Evolutionary conservation across 2,113 vertebrate genomes (phyloP).

Genomic region (Progne subis): DNA sequence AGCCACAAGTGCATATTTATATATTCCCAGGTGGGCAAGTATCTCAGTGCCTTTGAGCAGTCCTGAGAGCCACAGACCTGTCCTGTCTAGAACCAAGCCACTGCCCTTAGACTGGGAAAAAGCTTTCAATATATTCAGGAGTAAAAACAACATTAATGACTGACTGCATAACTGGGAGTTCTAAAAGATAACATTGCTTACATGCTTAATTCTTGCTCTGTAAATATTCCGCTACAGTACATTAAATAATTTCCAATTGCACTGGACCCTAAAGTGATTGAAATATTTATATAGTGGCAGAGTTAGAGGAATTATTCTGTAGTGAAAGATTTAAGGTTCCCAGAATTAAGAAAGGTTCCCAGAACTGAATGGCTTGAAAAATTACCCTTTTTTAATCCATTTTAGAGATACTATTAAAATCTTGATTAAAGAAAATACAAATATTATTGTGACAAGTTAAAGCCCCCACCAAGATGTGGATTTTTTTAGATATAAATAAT

Average conservation of each 20-base stretch:
- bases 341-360: constrained; percentile 30
- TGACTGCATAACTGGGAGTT: background rate
- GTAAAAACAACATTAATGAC: background rate
- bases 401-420: constrained; percentile 1
- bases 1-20: background rate
- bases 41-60: background rate
- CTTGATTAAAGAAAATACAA: background rate
- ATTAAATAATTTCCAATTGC: constrained; percentile 58
- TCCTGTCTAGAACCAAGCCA: background rate
- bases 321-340: constrained; percentile 39
- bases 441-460: background rate
- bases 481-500: background rate
- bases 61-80: background rate
- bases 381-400: background rate
- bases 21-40: background rate
- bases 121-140: background rate
- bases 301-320: constrained; percentile 34
- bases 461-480: background rate
- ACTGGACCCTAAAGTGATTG: constrained; percentile 50
- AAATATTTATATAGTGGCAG: constrained; percentile 37
- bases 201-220: background rate
- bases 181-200: background rate
- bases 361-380: constrained; percentile 40
- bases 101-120: background rate
- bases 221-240: background rate